Base-by-base conservation (phyloP, 2,888 invertebrate species). In the Pollenia angustigena region DNA sequence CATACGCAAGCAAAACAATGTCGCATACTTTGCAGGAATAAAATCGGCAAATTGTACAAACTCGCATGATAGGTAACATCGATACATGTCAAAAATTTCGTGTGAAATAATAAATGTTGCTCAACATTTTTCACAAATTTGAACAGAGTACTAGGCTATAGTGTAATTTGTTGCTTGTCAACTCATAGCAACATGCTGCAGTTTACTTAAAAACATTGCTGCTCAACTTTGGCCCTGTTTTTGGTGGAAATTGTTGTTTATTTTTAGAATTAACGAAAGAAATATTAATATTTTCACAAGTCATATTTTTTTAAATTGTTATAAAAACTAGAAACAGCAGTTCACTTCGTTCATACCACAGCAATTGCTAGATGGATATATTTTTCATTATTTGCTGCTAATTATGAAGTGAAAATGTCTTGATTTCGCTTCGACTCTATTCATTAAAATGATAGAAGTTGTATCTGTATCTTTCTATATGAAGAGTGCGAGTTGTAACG, bases 371-470 rank as follows among this genome's bases (percentile, higher is more conserved):
- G 42, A 68, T 48, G 10, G 7, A 50, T 3, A 50, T n/a, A 68
- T 68, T 75, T 69, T 60, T 60, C 14, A 40, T 75, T 82, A 60
- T 69, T 82, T 60, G 52, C 44, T 82, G 32, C 48, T 82, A 76
- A 74, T 74, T 79, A 79, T 60, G 58, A 84, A 79, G 83, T 76
- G 86, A 84, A 87, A 80, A 80, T 84, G 46, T 80, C 56, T 82
- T 75, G 81, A 85, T 82, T 85, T 85, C 82, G 69, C 69, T 56
- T 10, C 44, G 12, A n/a, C 48, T 81, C 58, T 69, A 52, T 60
- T 82, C 58, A 75, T 81, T 81, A 52, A 32, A 69, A 76, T 76
- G 60, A 58, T 48, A 81, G 44, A 58, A 81, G 75, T 48, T 23
- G 60, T 50, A 44, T 23, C 18, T 40, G 18, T 18, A 40, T 58